Evolutionary conservation across 2,888 invertebrate genomes (phyloP), one percentile per base, ranked within the genome.

Genomic region (Acanthococcus lagerstroemiae): DNA sequence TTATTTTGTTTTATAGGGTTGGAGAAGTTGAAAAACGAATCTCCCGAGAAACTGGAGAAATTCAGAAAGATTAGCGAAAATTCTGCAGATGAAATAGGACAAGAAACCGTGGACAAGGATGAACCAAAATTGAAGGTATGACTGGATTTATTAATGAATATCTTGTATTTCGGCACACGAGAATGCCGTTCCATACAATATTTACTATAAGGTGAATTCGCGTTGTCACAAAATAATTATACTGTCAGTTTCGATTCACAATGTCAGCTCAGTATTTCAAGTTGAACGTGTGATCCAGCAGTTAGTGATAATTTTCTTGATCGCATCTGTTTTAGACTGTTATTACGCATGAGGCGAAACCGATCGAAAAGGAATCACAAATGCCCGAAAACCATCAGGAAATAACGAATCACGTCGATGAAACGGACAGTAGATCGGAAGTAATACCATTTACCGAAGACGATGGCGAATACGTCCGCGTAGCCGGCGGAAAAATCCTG

Each of bases 11-110:
- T 52, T 52, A 2, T n/a, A 63, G 63, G 19, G 52, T 30, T 63
- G 15, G 63, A 54, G 22, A 63, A 63, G 24, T 52, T 54, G 5
- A 37, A 37, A 12, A 63, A 63, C 15, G 63, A 63, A 54, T 63
- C 63, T 50, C 63, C 63, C 9, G 63, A 63, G 37, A 63, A 63
- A 9, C 24, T 63, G 4, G 63, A 63, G 54, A 63, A 63, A 37
- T 24, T 50, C 9, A 52, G 63, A 37, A 63, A 63, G 44, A 63
- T 63, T 21, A 26, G 27, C 19, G 63, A 63, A 24, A 44, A 54
- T n/a, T 15, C 15, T 12, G 24, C 22, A 22, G 52, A 52, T 44
- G 52, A 63, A 30, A 44, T 24, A n/a, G 22, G 19, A 17, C 26
- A 48, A 12, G 26, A 26, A 48, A 21, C 19, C 7, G 4, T n/a